Base-by-base conservation (phyloP, 2,797 vertebrate genomes). In the Petrocephalus schoutedeni region DNA sequence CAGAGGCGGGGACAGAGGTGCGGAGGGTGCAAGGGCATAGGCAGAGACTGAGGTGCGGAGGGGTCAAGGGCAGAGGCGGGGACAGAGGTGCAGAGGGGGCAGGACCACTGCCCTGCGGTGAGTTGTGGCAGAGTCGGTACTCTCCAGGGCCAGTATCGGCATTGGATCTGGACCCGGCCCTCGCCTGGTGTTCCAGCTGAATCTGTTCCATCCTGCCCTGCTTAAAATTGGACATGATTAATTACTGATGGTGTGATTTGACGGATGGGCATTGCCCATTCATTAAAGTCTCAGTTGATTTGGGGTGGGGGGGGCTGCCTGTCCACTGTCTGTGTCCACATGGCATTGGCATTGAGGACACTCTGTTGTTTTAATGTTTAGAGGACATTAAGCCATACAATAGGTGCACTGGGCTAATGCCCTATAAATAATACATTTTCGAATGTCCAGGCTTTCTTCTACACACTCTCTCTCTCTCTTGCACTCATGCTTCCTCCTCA, bases 211-310 rank as follows among this genome's bases (percentile, higher is more conserved):
- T 90, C 92, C 90, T 89, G 87, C 59, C 58, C 77, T 64, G 45
- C 41, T 74, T 12, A 53, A 58, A 59, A 91, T 92, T 92, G 92
- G 95, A 93, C 92, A 93, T 94, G 94, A 96, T 95, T 95, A 94
- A 95, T 95, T 93, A 93, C 91, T 89, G 87, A 90, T 94, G 89
- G 88, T 82, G 77, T 82, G 77, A 53, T 49, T 53, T 82, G 77
- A 85, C 88, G 58, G 71, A 90, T 91, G 91, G 93, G 91, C 14
- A 23, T 56, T 90, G 92, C 91, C 89, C 89, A 92, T 91, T 94
- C 92, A 91, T 92, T 93, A 91, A 92, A 91, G 92, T 89, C 91
- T 89, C 90, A 85, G 90, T 92, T 91, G 89, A 91, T 21, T 61
- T 3, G 53, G 41, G 41, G 41, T 3, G 10, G 64, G 90, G 90